Percentiles rank a stretch among this genome's conserved stretches.
Conservation (phyloP, 23 tunicate genomes). For the Botrylloides violaceus region DNA sequence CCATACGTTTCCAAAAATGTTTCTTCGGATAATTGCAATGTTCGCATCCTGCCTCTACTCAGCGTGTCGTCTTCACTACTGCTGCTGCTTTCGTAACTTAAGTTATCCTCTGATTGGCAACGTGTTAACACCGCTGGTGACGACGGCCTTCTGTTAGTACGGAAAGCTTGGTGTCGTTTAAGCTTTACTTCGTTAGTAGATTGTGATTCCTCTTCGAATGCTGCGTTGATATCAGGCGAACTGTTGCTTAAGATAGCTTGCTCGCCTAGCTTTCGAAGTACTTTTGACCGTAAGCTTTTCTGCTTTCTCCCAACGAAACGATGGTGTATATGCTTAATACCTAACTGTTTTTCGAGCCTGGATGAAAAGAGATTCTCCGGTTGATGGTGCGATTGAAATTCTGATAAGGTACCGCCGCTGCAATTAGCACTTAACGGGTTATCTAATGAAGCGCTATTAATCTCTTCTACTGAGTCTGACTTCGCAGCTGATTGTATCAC, state of each 20-base stretch:
- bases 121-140: not conserved
- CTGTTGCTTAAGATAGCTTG: slow-evolving; percentile 9
- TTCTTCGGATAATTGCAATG: slow-evolving; percentile 28
- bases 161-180: slow-evolving; percentile 7
- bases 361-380: too few relatives aligned
- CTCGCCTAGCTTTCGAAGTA: slow-evolving; percentile 11
- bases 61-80: slow-evolving; percentile 1
- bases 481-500: too few relatives aligned
- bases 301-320: slow-evolving; percentile 8
- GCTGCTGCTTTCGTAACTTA: not conserved
- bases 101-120: slow-evolving; percentile 14
- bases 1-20: slow-evolving; percentile 74
- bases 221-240: slow-evolving; percentile 22
- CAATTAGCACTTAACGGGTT: not conserved
- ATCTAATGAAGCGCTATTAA: not conserved
- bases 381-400: too few relatives aligned
- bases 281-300: slow-evolving; percentile 18
- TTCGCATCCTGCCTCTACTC: slow-evolving; percentile 37
- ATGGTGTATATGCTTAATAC: not conserved
- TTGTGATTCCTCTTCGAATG: not conserved
- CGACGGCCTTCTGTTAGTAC: slow-evolving; percentile 5
- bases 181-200: not conserved
- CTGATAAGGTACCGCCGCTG: too few relatives aligned
- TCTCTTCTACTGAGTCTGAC: not conserved
- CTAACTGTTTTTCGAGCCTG: not conserved